These are phyloP conservation scores for Brevimyrus niger DNA, from an alignment of 2,113 vertebrate species.

Conservation along the genomic window DNA sequence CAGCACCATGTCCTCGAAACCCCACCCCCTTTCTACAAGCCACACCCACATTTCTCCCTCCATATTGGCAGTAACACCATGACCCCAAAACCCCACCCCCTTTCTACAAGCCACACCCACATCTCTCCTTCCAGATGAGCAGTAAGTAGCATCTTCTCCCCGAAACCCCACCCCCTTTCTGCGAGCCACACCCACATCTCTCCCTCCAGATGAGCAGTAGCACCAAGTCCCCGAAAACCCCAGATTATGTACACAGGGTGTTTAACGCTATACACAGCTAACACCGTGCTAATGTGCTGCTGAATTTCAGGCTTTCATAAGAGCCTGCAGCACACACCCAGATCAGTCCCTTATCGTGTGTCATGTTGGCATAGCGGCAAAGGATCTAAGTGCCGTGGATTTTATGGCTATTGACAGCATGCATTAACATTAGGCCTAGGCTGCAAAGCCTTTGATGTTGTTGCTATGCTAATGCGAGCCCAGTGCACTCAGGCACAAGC, in stretches of 20 bases:
- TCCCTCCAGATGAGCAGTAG: neutral
- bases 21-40: neutral
- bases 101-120: neutral
- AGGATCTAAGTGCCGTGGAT: neutral
- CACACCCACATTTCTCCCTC: neutral
- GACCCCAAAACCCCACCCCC: neutral
- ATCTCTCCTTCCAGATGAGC: neutral
- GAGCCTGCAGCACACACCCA: neutral
- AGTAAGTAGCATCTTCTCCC: neutral
- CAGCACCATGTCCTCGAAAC: neutral
- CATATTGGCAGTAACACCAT: neutral
- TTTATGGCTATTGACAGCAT: slow-evolving; percentile 1
- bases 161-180: neutral
- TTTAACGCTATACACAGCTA: neutral
- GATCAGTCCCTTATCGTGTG: neutral
- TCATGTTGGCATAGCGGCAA: slow-evolving; percentile 1
- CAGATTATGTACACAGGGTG: neutral
- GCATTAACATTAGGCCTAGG: slow-evolving; percentile 3
- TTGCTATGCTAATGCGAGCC: slow-evolving; percentile 1
- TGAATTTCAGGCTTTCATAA: neutral
- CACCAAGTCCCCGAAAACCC: neutral
- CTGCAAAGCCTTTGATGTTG: neutral
- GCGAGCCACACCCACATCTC: neutral
- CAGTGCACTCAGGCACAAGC: neutral
- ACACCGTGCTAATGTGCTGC: neutral